These are phyloP conservation scores for Apeira syringaria DNA, from an alignment of 2,888 invertebrate genomes.

Conservation along the genomic window DNA sequence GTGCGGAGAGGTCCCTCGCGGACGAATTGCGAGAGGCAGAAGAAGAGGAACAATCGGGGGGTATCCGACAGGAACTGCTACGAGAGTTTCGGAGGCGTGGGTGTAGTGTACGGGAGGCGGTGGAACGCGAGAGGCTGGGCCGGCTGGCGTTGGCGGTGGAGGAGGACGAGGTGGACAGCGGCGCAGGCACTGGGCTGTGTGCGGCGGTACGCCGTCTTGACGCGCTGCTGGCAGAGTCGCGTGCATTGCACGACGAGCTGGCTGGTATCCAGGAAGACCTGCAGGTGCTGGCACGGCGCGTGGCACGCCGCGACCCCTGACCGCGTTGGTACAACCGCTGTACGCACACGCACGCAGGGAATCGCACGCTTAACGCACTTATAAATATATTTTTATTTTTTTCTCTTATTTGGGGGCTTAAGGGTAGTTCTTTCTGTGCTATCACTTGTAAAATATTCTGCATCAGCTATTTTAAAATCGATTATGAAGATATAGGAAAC, in stretches of 20 bases:
- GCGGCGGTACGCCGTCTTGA: constrained; percentile 68
- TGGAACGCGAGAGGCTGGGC: constrained; percentile 68
- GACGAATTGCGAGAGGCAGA: constrained; percentile 74
- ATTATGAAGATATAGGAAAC: no score
- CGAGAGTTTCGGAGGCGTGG: constrained; percentile 50
- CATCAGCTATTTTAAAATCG: no score
- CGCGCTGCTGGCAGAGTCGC: constrained; percentile 71
- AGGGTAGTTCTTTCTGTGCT: no score
- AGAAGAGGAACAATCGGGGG: constrained; percentile 49
- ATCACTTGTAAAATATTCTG: no score
- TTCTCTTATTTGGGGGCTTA: no score
- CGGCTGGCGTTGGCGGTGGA: constrained; percentile 72
- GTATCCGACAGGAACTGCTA: constrained; percentile 45
- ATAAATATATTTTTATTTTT: no score
- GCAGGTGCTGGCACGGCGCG: constrained; percentile 80
- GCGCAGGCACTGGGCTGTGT: constrained; percentile 50
- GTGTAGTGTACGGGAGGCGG: constrained; percentile 52
- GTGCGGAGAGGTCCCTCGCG: constrained; percentile 56
- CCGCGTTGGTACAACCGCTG: constrained; percentile 64
- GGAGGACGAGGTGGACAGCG: constrained; percentile 55
- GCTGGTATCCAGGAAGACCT: constrained; percentile 77
- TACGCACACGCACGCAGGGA: constrained; percentile 13
- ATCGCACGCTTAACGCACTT: constrained; percentile 2
- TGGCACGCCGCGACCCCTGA: constrained; percentile 65
- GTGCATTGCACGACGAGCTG: constrained; percentile 71